phyloP scores from a whole-genome alignment of 1,140 invertebrate species.

The Drosophila ercepeae region DNA sequence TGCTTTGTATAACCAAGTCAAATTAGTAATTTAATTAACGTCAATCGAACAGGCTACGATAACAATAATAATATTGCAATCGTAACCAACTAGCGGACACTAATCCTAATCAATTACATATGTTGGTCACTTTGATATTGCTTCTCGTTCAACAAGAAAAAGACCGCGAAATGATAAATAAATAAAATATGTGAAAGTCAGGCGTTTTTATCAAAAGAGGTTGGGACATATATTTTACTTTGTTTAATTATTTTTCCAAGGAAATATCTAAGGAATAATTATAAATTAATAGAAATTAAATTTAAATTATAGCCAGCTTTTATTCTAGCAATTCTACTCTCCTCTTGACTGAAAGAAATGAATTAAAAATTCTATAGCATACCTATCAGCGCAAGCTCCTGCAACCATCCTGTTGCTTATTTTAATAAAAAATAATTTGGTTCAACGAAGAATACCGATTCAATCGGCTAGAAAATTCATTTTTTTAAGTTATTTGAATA shows the following conservation, averaged over 20 bases:
- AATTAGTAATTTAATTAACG: constrained; percentile 78
- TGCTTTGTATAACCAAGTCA: constrained; percentile 80
- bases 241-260: neutral
- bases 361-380: neutral
- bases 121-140: constrained; percentile 68
- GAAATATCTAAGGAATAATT: too few species aligned
- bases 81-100: constrained; percentile 66
- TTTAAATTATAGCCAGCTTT: too few species aligned
- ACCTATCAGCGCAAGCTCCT: neutral
- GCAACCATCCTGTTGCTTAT: too few species aligned
- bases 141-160: constrained; percentile 56
- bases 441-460: neutral
- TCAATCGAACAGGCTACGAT: constrained; percentile 41
- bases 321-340: neutral
- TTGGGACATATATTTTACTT: too few species aligned
- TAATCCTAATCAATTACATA: constrained; percentile 61
- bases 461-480: too few species aligned
- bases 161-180: constrained; percentile 59
- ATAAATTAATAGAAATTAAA: too few species aligned
- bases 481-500: neutral
- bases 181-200: constrained; percentile 36
- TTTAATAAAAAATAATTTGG: neutral
- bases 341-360: neutral
- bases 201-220: neutral
- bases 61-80: constrained; percentile 12